Evolutionary conservation across 2,113 vertebrate genomes (phyloP).

Genomic region (Paedocypris sp.): DNA sequence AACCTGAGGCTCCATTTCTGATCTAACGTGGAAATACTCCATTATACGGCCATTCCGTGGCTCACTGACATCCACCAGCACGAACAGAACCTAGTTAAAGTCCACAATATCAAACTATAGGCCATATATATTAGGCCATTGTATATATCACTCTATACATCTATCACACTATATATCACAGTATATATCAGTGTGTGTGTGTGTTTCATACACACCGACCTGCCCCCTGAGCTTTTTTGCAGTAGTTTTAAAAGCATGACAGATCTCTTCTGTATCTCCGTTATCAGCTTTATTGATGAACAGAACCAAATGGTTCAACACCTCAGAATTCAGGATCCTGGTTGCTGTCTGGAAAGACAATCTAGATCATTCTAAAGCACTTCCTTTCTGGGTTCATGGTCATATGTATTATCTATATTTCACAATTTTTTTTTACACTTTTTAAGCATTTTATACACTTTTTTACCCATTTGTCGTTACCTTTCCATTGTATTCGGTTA

Average conservation of each 20-base stretch:
- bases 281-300: constrained; percentile 65
- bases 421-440: too few species aligned
- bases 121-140: too few species aligned
- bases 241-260: constrained; percentile 55
- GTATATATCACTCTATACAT: too few species aligned
- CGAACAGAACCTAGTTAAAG: constrained; percentile 67
- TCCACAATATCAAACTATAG: too few species aligned
- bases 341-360: constrained; percentile 66
- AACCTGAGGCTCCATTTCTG: constrained; percentile 63
- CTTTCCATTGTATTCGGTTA: constrained; percentile 66
- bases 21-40: constrained; percentile 74
- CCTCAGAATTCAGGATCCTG: constrained; percentile 69
- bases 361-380: too few species aligned
- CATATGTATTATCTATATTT: too few species aligned
- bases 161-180: too few species aligned
- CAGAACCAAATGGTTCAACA: constrained; percentile 77
- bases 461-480: constrained; percentile 44
- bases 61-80: constrained; percentile 70
- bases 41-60: constrained; percentile 68
- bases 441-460: too few species aligned
- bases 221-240: constrained; percentile 69
- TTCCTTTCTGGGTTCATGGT: too few species aligned
- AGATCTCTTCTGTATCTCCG: constrained; percentile 50
- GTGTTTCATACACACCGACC: constrained; percentile 49
- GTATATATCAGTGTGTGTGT: neutral